phyloP scores from a whole-genome alignment of 2,888 invertebrate species.

The Drosophila colorata region DNA sequence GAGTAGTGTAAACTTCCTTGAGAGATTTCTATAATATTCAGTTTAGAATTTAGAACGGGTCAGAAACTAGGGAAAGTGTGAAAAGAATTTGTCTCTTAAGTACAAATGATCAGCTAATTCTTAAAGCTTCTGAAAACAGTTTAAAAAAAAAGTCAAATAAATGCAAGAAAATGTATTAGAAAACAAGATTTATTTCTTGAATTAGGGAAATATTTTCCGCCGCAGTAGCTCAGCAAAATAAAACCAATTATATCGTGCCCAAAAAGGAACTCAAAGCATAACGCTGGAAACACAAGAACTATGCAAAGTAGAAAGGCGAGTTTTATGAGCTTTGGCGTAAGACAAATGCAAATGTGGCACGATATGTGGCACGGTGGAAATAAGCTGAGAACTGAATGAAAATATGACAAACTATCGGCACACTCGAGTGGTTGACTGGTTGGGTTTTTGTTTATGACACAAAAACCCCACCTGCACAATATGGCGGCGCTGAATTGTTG shows the following conservation, averaged over 20 bases:
- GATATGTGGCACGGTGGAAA: constrained; percentile 46
- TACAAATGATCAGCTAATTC: too few relatives aligned
- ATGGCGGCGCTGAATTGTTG: constrained; percentile 11
- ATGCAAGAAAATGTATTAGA: too few relatives aligned
- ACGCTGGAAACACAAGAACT: constrained; percentile 17
- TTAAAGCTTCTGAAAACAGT: too few relatives aligned
- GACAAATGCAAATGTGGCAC: constrained; percentile 80
- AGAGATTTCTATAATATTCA: too few relatives aligned
- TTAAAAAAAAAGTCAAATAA: too few relatives aligned
- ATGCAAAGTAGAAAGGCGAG: constrained; percentile 44
- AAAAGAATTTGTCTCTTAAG: too few relatives aligned
- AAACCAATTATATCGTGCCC: constrained; percentile 28
- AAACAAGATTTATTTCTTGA: too few relatives aligned
- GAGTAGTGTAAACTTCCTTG: neutral
- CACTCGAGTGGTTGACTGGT: constrained; percentile 42
- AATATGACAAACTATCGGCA: constrained; percentile 72
- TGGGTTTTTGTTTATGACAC: constrained; percentile 31
- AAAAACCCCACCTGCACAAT: constrained; percentile 11
- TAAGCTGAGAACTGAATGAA: constrained; percentile 31
- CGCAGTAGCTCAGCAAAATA: constrained; percentile 5
- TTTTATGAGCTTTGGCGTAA: constrained; percentile 46
- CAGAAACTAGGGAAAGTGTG: too few relatives aligned
- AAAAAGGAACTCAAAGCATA: constrained; percentile 2
- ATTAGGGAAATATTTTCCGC: neutral
- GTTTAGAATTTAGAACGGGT: too few relatives aligned